Evolutionary conservation across 2,888 invertebrate genomes (phyloP).

Genomic region (Callosobruchus maculatus): DNA sequence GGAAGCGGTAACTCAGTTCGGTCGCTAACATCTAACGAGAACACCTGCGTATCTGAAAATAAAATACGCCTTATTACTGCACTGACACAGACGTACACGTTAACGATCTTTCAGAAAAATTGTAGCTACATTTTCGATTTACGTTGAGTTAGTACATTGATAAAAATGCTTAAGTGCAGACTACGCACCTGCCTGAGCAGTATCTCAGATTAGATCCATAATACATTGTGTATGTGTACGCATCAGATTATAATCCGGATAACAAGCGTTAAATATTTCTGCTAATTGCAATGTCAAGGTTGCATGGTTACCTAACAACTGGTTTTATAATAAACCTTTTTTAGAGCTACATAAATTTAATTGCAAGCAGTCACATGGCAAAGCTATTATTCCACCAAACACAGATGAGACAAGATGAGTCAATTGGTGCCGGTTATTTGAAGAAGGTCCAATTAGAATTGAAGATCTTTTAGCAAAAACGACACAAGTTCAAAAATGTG

Average conservation of each 20-base stretch:
- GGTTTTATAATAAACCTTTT: too few species aligned
- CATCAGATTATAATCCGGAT: background rate
- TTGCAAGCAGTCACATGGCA: too few species aligned
- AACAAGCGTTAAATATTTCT: background rate
- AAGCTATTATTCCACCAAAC: too few species aligned
- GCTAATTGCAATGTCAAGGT: background rate
- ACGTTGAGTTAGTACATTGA: background rate
- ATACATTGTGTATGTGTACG: background rate
- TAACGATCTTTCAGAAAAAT: background rate
- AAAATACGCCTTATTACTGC: background rate
- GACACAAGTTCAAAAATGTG: too few species aligned
- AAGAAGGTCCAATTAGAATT: too few species aligned
- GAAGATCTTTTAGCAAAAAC: too few species aligned
- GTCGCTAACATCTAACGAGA: background rate
- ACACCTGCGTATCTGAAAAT: background rate
- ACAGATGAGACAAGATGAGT: too few species aligned
- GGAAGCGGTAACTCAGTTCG: background rate
- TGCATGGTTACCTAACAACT: background rate
- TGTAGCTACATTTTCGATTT: background rate
- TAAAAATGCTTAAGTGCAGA: background rate
- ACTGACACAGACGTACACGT: background rate
- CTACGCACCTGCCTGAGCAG: background rate
- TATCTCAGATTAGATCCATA: background rate
- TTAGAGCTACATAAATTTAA: too few species aligned
- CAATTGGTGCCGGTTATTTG: too few species aligned